Evolutionary conservation across 2,113 vertebrate genomes (phyloP).

Genomic region (Polypterus bichir): DNA sequence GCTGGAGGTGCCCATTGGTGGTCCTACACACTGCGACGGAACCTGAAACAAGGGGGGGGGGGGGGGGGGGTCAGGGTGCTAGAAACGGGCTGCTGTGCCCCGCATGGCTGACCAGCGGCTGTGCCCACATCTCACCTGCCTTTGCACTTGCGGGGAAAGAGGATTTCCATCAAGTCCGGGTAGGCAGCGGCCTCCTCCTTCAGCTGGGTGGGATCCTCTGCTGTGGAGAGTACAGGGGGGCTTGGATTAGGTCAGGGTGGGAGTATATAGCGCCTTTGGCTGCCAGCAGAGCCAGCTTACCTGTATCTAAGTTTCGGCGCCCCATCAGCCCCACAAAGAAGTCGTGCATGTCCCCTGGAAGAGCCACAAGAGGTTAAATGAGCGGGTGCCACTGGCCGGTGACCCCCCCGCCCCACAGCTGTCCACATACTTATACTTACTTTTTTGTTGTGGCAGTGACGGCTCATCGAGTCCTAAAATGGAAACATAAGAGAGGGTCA

Average conservation of each 20-base stretch:
- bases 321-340: conserved; percentile 91
- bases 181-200: conserved; percentile 30
- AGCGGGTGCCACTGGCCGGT: background rate
- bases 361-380: conserved; percentile 1
- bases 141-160: conserved; percentile 55
- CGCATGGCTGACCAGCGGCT: background rate
- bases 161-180: conserved; percentile 37
- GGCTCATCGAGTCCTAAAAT: conserved; percentile 11
- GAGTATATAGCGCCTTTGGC: background rate
- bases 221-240: background rate
- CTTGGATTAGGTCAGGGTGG: background rate
- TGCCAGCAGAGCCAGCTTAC: conserved; percentile 27
- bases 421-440: conserved; percentile 31
- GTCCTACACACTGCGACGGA: conserved; percentile 49
- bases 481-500: background rate
- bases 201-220: conserved; percentile 40
- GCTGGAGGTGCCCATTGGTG: too few relatives aligned
- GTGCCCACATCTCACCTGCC: conserved; percentile 35
- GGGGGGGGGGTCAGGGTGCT: background rate
- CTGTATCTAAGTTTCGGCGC: conserved; percentile 57
- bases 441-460: conserved; percentile 37
- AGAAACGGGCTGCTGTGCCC: too few relatives aligned
- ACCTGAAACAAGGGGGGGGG: conserved; percentile 39
- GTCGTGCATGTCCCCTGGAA: conserved; percentile 79
- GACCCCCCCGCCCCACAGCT: too few relatives aligned